Conservation (phyloP, 2,113 vertebrate genomes). For the Oxyruncus cristatus region DNA sequence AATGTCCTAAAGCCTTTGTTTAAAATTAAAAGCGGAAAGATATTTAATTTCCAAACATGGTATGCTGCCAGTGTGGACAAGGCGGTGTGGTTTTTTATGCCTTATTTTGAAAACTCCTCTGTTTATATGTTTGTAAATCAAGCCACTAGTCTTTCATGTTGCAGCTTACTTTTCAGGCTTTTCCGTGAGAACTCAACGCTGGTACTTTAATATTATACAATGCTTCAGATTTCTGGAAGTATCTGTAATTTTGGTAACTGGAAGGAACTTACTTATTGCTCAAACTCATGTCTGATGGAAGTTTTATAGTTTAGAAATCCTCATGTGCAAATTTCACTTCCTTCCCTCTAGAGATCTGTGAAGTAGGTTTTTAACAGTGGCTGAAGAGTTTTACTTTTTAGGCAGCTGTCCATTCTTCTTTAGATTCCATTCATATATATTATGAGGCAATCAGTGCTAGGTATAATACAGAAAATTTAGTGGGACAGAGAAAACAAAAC, state of each 20-base stretch:
- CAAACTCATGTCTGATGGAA: not conserved
- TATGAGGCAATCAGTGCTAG: not conserved
- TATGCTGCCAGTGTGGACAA: not conserved
- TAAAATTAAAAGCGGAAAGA: not conserved
- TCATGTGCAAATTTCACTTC: not conserved
- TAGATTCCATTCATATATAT: not conserved
- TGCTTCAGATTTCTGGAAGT: not conserved
- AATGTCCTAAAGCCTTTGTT: not conserved
- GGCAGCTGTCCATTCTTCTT: not conserved
- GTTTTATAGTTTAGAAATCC: slow-evolving; percentile 2
- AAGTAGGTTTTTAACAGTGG: not conserved
- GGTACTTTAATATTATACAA: not conserved
- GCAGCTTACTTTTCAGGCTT: not conserved
- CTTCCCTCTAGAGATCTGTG: not conserved
- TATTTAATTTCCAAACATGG: not conserved
- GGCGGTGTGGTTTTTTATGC: not conserved
- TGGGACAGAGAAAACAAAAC: not conserved
- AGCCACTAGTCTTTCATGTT: not conserved
- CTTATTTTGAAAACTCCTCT: not conserved
- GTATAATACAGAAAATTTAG: not conserved
- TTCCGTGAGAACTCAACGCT: not conserved
- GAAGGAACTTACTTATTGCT: slow-evolving; percentile 13
- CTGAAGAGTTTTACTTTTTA: not conserved
- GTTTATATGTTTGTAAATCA: not conserved
- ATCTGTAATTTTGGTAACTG: not conserved